Base-by-base conservation (phyloP, 2,888 invertebrate species). In the Troides oblongomaculatus region DNA sequence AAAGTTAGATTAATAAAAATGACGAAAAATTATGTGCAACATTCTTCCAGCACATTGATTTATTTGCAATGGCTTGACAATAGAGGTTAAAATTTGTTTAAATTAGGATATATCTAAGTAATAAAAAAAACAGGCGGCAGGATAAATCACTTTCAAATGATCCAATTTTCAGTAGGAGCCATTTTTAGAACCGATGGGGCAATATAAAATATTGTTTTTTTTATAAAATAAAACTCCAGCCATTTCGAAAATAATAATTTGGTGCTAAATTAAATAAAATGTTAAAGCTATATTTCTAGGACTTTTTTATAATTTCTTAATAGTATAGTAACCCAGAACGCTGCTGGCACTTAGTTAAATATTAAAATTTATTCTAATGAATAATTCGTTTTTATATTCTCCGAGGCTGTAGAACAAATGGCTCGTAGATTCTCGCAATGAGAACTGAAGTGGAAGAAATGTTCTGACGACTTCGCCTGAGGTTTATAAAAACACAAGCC, bases 391-490 rank as follows among this genome's bases (percentile, higher is more conserved):
- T 85, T 86, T 85, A 83, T 81, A 62, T 67, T 57, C 43, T 56
- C 62, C 82, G 74, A 77, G 78, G 80, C 83, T 76, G 73, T 76
- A 76, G 73, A 80, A 77, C 82, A 85, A 91, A 92, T 92, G 90
- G 87, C 75, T 85, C 79, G 89, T 78, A 74, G 77, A 74, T 81
- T 79, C 82, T 85, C 83, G 78, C 81, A 78, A 80, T 78, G 86
- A 83, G 81, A 85, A 87, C 81, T 86, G 83, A 80, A 75, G 77
- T 79, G 88, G 81, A 81, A 87, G 80, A 84, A 83, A 89, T 85
- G 84, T 71, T 73, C 74, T 90, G 88, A 90, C 90, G 92, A 87
- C 82, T 74, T 77, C 71, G 66, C 73, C 66, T 70, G 56, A 63
- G 76, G 85, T 84, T 84, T 89, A 90, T 90, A 91, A 87, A 87